These are phyloP conservation scores for Ostrea denselamellosa DNA, from an alignment of 1,140 invertebrate genomes.

Conservation along the genomic window DNA sequence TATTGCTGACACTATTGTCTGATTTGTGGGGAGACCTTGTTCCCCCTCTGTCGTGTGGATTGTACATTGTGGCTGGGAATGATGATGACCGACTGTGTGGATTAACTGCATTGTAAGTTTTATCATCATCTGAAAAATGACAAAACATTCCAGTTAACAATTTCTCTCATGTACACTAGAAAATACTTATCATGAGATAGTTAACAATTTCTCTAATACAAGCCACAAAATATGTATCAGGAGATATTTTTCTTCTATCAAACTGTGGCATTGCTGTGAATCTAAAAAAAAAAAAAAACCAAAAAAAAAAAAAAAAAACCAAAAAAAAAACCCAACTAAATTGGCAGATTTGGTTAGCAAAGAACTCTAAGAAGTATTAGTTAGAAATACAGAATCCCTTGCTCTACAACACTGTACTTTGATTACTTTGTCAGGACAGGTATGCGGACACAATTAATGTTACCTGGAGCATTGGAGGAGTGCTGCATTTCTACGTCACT, in stretches of 20 bases:
- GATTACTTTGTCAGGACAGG: too few relatives aligned
- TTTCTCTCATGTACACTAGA: not conserved
- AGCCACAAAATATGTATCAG: too few relatives aligned
- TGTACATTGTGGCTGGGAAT: slow-evolving; percentile 20
- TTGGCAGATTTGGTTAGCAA: too few relatives aligned
- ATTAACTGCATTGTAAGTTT: slow-evolving; percentile 28
- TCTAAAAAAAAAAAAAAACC: too few relatives aligned
- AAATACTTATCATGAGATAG: not conserved
- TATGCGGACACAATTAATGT: not conserved
- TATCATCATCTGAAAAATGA: slow-evolving; percentile 43
- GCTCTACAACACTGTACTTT: too few relatives aligned
- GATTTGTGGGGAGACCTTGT: not conserved
- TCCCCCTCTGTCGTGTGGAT: not conserved
- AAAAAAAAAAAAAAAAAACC: too few relatives aligned
- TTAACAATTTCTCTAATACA: too few relatives aligned
- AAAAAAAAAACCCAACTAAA: too few relatives aligned
- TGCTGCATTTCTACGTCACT: slow-evolving; percentile 67
- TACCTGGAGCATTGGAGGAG: slow-evolving; percentile 52
- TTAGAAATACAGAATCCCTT: too few relatives aligned
- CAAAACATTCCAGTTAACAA: not conserved
- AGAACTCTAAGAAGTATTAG: too few relatives aligned
- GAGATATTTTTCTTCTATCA: too few relatives aligned
- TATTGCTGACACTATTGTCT: slow-evolving; percentile 46
- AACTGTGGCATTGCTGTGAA: too few relatives aligned
- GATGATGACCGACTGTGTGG: slow-evolving; percentile 24